These are phyloP conservation scores for Ceyx erithaca DNA, from an alignment of 2,797 vertebrate species.

Conservation along the genomic window DNA sequence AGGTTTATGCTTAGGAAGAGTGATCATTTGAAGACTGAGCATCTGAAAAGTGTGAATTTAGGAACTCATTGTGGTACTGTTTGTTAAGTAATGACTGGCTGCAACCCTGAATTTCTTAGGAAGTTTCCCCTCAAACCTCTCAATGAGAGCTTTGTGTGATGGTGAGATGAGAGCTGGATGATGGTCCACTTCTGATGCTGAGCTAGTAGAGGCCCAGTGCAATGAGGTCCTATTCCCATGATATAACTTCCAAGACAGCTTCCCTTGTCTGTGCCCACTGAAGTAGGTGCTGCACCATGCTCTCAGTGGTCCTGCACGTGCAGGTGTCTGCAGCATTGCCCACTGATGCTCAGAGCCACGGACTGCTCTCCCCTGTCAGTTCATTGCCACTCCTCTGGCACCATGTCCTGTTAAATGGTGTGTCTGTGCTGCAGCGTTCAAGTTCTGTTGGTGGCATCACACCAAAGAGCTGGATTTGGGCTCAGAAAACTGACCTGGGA, in stretches of 20 bases:
- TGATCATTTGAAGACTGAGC: background rate
- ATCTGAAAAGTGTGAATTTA: slow-evolving; percentile 3
- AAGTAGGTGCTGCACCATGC: accelerated
- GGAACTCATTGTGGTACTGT: background rate
- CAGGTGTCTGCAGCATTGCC: accelerated
- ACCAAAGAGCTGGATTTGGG: background rate
- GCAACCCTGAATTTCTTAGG: background rate
- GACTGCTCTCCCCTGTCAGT: background rate
- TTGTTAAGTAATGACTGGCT: background rate
- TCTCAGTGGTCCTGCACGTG: accelerated
- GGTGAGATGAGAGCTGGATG: background rate
- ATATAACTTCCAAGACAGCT: background rate
- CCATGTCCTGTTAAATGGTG: background rate
- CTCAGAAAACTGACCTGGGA: background rate
- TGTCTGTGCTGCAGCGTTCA: background rate
- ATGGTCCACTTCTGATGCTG: background rate
- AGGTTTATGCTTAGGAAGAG: background rate
- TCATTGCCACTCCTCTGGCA: background rate
- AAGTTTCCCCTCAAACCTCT: background rate
- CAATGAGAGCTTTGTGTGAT: background rate
- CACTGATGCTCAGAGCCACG: background rate
- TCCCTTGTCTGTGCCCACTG: background rate
- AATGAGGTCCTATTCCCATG: background rate
- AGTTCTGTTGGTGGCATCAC: background rate
- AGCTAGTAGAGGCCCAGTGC: background rate